Percentiles rank a stretch among this genome's conserved stretches.
These are phyloP conservation scores for Panulirus ornatus DNA, from an alignment of 1,140 invertebrate genomes.

Conservation along the genomic window DNA sequence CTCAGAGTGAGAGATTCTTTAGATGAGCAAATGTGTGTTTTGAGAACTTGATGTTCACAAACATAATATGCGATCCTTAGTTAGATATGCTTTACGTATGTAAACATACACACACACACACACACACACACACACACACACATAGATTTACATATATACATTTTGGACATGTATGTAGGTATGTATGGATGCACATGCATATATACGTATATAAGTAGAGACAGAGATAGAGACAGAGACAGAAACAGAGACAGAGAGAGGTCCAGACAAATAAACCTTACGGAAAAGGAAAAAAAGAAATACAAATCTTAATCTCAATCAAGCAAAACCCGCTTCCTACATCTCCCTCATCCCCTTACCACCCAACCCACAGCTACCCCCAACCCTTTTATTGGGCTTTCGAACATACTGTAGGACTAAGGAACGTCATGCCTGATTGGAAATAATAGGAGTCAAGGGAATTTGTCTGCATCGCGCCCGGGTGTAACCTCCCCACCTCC, in stretches of 20 bases:
- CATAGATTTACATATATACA: slow-evolving; percentile 33
- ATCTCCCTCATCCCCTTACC: background rate
- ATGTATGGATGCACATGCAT: slow-evolving; percentile 2
- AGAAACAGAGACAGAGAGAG: background rate
- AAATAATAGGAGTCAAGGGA: slow-evolving; percentile 42
- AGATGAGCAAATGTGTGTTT: slow-evolving; percentile 12
- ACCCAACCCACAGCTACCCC: too few relatives aligned
- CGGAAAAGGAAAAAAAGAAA: background rate
- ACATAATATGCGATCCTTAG: too few relatives aligned
- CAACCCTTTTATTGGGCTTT: slow-evolving; percentile 64
- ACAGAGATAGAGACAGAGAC: background rate
- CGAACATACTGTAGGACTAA: slow-evolving; percentile 61
- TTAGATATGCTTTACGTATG: background rate
- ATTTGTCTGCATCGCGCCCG: slow-evolving; percentile 18
- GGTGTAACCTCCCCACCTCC: too few relatives aligned
- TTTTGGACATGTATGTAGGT: slow-evolving; percentile 17
- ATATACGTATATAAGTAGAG: slow-evolving; percentile 10
- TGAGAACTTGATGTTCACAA: background rate
- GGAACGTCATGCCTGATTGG: slow-evolving; percentile 61
- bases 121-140: slow-evolving; percentile 13
- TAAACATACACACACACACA: background rate
- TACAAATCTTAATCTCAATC: slow-evolving; percentile 20
- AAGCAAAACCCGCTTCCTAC: slow-evolving; percentile 21
- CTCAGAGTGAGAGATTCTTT: slow-evolving; percentile 26
- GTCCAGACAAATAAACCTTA: background rate